Conservation (phyloP, 1,140 invertebrate genomes). For the Theocolax elegans region DNA sequence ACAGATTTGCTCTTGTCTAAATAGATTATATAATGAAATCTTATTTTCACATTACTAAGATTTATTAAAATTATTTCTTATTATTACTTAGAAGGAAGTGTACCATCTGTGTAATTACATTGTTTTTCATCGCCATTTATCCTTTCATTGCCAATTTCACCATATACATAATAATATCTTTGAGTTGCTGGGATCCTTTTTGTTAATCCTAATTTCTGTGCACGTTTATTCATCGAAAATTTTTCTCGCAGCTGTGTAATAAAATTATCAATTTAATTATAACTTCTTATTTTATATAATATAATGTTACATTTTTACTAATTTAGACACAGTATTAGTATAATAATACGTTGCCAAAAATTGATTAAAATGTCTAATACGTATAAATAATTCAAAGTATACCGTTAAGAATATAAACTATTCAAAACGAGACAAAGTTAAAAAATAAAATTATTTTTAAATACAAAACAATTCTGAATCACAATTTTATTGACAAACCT, state of each 20-base stretch:
- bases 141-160: not conserved
- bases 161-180: slow-evolving; percentile 26
- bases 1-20: too few species aligned
- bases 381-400: not conserved
- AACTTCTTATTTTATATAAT: not conserved
- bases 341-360: too few species aligned
- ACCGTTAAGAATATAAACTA: not conserved
- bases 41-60: not conserved
- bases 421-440: too few species aligned
- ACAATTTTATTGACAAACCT: slow-evolving; percentile 2
- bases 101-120: slow-evolving; percentile 21
- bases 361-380: too few species aligned
- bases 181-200: slow-evolving; percentile 25
- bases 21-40: too few species aligned
- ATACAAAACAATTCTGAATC: not conserved
- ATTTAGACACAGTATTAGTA: too few species aligned
- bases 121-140: not conserved
- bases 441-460: too few species aligned
- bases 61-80: not conserved
- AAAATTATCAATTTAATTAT: not conserved
- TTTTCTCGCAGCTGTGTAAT: slow-evolving; percentile 21
- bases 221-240: not conserved
- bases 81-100: slow-evolving; percentile 11
- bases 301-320: too few species aligned
- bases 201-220: not conserved